These are phyloP conservation scores for Dryobotodes eremita DNA, from an alignment of 2,888 invertebrate genomes.

Conservation along the genomic window DNA sequence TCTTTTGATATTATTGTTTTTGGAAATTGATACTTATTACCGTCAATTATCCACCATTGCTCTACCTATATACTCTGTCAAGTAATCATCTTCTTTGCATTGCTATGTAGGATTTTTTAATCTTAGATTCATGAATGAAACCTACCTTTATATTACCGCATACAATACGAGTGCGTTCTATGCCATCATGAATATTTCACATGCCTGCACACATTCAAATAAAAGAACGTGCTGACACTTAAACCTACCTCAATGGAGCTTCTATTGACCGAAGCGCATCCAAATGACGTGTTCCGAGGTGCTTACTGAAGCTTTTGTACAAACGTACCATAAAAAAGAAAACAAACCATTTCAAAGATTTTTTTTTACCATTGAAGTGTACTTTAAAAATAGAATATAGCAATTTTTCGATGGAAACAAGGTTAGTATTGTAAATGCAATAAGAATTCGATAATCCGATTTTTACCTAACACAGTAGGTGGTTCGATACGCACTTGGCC, in stretches of 20 bases:
- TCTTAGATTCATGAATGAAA: slow-evolving; percentile 8
- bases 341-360: slow-evolving; percentile 23
- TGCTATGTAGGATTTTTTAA: not conserved
- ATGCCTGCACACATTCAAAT: slow-evolving; percentile 16
- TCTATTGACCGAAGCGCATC: slow-evolving; percentile 57
- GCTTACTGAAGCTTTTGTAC: slow-evolving; percentile 41
- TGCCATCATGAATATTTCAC: not conserved
- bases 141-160: not conserved
- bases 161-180: slow-evolving; percentile 4
- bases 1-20: slow-evolving; percentile 34
- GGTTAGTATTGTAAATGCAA: slow-evolving; percentile 17
- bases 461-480: not conserved
- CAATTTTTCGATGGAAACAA: not conserved
- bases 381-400: not conserved
- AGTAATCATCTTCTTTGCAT: not conserved
- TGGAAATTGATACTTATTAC: not conserved
- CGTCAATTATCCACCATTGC: too few species aligned
- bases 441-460: slow-evolving; percentile 20
- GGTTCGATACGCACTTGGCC: slow-evolving; percentile 9
- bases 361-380: slow-evolving; percentile 11
- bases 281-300: slow-evolving; percentile 46
- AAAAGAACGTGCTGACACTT: slow-evolving; percentile 46
- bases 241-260: slow-evolving; percentile 63
- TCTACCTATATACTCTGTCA: not conserved
- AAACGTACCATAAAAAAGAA: slow-evolving; percentile 24